Base-by-base conservation (phyloP, 2,888 invertebrate genomes). In the Drosophila helvetica region DNA sequence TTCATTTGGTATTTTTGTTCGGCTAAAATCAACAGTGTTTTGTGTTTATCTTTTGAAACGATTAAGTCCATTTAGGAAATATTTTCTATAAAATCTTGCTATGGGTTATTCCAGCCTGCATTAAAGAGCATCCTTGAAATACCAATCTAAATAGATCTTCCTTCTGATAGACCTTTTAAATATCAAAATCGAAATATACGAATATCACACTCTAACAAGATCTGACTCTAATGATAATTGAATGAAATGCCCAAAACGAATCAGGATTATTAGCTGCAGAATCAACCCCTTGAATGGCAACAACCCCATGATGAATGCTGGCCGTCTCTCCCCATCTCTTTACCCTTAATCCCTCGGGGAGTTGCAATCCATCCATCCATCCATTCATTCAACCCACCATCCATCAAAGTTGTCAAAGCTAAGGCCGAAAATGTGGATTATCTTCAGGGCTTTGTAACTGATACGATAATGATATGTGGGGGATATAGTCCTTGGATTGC, bases 351-450 rank as follows among this genome's bases (percentile, higher is more conserved):
- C 63, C 54, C 54, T 55, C 55, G 33, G 54, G 55, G 48, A 66
- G 48, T 50, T 15, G 17, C 10, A 50, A 50, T 64, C 54, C 66
- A 66, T 63, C 54, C 33, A 33, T 12, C 10, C 30, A 30, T 30
- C 22, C 22, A 22, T 1, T n/a, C n/a, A n/a, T n/a, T n/a, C n/a
- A n/a, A n/a, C 33, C 38, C 38, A 33, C 6, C 38, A 38, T 38
- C 15, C 38, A 38, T 38, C 38, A 38, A 66, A 19, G 33, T 55
- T 66, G 64, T 66, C 64, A 64, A 64, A 58, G 25, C 27, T 12
- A 17, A 38, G n/a, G 22, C 64, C n/a, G 50, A 50, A 66, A 66
- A 65, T 65, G 64, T n/a, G 66, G 66, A 66, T 64, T 64, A 64
- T 47, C 38, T 25, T 19, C 25, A 22, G 33, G 18, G 15, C 7